Conservation (phyloP, 2,113 vertebrate genomes). For the Caloenas nicobarica region DNA sequence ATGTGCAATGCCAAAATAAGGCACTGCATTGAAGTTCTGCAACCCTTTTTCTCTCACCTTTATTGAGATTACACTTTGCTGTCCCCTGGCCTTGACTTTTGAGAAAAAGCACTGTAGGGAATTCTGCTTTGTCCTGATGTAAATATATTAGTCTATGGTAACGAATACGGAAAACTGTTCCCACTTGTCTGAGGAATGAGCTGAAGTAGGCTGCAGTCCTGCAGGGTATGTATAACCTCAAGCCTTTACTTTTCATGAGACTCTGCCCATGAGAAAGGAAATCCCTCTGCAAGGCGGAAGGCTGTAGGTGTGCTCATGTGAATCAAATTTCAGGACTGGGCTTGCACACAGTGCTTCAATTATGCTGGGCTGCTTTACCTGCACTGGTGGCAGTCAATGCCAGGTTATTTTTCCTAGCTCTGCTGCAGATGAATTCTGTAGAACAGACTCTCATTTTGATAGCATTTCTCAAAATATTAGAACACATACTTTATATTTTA, state of each 20-base stretch:
- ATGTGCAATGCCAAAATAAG: neutral
- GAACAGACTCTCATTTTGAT: neutral
- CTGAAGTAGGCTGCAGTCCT: neutral
- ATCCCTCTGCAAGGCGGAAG: neutral
- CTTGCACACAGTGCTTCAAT: constrained; percentile 7
- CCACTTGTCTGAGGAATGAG: neutral
- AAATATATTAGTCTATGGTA: neutral
- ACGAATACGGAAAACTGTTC: neutral
- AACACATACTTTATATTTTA: neutral
- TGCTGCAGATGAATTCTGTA: neutral
- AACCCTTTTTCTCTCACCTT: neutral
- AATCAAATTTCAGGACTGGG: constrained; percentile 23
- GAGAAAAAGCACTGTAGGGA: neutral
- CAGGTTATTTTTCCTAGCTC: neutral
- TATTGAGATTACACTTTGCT: neutral
- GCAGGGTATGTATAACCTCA: neutral
- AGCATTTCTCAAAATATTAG: neutral
- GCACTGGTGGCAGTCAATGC: neutral
- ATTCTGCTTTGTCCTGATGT: neutral
- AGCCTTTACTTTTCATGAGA: neutral
- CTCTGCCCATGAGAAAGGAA: neutral
- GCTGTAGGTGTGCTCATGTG: neutral
- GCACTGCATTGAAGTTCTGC: neutral
- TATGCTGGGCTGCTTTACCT: neutral
- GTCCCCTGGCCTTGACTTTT: neutral